A percentile compares a stretch with the other conserved stretches of the same genome.
These are phyloP conservation scores for Volucella zonaria DNA, from an alignment of 2,888 invertebrate genomes.

Conservation along the genomic window DNA sequence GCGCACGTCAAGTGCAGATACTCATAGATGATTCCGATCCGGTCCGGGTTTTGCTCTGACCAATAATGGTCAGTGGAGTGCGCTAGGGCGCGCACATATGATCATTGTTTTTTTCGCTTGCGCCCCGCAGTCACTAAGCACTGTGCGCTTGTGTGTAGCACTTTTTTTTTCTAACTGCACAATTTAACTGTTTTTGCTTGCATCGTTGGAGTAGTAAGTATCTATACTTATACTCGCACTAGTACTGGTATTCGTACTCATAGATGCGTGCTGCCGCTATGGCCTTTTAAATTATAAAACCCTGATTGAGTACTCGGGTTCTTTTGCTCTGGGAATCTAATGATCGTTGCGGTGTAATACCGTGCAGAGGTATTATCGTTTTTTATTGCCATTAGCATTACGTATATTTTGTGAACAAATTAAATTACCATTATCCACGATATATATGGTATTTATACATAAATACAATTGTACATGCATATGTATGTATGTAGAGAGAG, in stretches of 20 bases:
- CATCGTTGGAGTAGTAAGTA: constrained; percentile 39
- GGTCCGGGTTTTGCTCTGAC: constrained; percentile 47
- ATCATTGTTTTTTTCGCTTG: constrained; percentile 54
- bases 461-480: constrained; percentile 44
- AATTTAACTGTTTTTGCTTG: constrained; percentile 71
- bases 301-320: constrained; percentile 65
- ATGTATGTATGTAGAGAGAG: background rate
- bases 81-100: constrained; percentile 64
- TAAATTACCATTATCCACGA: constrained; percentile 70
- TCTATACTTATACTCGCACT: background rate
- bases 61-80: constrained; percentile 63
- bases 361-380: constrained; percentile 54
- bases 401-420: constrained; percentile 62
- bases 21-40: constrained; percentile 58
- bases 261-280: constrained; percentile 64
- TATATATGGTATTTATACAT: constrained; percentile 56
- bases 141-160: constrained; percentile 35
- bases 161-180: constrained; percentile 62
- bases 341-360: constrained; percentile 49
- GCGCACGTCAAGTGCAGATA: background rate
- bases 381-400: constrained; percentile 68
- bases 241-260: too few relatives aligned
- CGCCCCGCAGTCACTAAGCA: constrained; percentile 29
- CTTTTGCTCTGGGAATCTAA: constrained; percentile 53
- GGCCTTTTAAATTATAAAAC: constrained; percentile 57